Conservation (phyloP, 2,113 vertebrate species). For the Hippolais icterina region DNA sequence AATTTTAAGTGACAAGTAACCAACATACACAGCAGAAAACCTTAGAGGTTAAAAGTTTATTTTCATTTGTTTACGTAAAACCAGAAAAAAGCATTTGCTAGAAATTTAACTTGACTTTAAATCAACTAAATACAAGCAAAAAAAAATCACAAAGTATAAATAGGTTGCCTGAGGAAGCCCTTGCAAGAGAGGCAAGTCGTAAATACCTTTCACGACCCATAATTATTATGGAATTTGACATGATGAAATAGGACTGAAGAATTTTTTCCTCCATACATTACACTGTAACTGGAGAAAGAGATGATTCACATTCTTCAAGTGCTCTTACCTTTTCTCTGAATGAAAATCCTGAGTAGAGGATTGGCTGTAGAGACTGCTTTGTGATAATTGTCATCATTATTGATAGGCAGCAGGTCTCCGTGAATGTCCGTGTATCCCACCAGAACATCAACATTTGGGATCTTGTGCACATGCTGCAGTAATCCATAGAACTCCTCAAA, state of each 20-base stretch:
- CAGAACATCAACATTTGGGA: constrained; percentile 91
- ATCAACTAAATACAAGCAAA: neutral
- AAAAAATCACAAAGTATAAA: neutral
- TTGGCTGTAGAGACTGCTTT: constrained; percentile 94
- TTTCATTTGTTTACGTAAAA: neutral
- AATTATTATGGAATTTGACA: neutral
- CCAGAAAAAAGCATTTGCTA: neutral
- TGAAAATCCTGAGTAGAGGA: constrained; percentile 92
- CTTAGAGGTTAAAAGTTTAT: neutral
- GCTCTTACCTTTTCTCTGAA: constrained; percentile 93
- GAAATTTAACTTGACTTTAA: neutral
- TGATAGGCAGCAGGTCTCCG: constrained; percentile 95
- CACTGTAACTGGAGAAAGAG: neutral
- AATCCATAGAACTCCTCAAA: constrained; percentile 98
- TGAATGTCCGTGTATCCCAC: constrained; percentile 95
- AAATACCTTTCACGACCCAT: neutral
- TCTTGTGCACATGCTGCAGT: constrained; percentile 94
- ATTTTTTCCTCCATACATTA: neutral
- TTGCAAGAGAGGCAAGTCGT: neutral
- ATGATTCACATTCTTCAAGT: neutral
- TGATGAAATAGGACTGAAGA: neutral
- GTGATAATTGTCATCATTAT: constrained; percentile 97
- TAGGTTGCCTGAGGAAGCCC: neutral
- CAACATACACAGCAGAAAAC: neutral
- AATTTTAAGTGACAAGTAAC: neutral